A percentile compares a stretch with the other conserved stretches of the same genome.
These are phyloP conservation scores for Galagoides demidoff DNA, from an alignment of 2,797 vertebrate genomes.

Conservation along the genomic window DNA sequence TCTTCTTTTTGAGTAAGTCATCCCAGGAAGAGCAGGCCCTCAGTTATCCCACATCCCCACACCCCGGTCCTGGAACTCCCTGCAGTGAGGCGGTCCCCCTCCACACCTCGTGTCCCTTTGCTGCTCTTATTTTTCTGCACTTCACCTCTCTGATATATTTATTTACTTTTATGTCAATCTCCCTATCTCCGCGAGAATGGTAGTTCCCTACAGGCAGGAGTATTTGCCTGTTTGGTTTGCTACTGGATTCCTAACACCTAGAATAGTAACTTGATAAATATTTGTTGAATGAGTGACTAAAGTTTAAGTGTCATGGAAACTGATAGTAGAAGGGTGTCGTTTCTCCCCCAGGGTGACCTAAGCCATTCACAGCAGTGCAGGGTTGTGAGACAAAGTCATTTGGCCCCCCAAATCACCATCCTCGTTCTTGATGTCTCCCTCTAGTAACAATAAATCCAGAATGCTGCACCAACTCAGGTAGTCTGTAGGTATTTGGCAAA, in stretches of 20 bases:
- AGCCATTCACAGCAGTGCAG: background rate
- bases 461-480: background rate
- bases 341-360: background rate
- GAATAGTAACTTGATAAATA: slow-evolving; percentile 50
- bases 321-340: background rate
- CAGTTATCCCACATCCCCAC: too few relatives aligned
- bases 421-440: background rate
- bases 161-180: background rate
- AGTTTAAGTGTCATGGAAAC: background rate
- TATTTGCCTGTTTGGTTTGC: background rate
- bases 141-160: background rate
- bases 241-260: background rate
- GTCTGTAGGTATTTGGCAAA: background rate
- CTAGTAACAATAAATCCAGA: background rate
- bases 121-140: background rate
- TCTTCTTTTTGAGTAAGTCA: background rate
- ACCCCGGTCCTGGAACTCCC: background rate
- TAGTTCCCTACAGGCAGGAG: background rate
- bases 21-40: background rate
- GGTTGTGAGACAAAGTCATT: background rate
- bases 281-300: slow-evolving; percentile 5
- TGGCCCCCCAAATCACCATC: background rate
- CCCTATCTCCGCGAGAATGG: background rate
- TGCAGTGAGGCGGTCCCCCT: background rate
- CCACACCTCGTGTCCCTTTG: background rate